These are phyloP conservation scores for Megalopta genalis DNA, from an alignment of 1,140 invertebrate species.

Conservation along the genomic window DNA sequence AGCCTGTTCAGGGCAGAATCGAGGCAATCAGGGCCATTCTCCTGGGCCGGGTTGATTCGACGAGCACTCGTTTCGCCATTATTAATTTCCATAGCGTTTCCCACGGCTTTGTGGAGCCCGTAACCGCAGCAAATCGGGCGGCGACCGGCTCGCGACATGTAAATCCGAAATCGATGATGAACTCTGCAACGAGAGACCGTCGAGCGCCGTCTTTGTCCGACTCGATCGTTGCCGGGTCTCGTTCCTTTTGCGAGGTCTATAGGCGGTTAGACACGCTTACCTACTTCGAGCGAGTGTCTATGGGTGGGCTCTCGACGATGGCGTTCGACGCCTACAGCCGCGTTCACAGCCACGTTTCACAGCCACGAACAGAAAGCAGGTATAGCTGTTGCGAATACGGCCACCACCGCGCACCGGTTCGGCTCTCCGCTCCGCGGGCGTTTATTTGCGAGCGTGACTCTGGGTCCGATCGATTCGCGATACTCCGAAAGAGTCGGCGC, in stretches of 20 bases:
- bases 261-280: slow-evolving; percentile 65
- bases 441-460: slow-evolving; percentile 62
- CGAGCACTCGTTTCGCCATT: slow-evolving; percentile 25
- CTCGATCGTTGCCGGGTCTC: too few relatives aligned
- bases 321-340: slow-evolving; percentile 49
- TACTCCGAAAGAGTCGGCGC: slow-evolving; percentile 50
- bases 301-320: slow-evolving; percentile 55
- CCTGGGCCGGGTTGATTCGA: slow-evolving; percentile 13
- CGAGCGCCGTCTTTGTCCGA: background rate
- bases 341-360: background rate
- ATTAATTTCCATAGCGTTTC: slow-evolving; percentile 40
- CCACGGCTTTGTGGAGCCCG: slow-evolving; percentile 29
- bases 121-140: slow-evolving; percentile 44
- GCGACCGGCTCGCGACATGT: slow-evolving; percentile 45
- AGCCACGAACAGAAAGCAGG: background rate
- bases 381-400: slow-evolving; percentile 10
- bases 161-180: slow-evolving; percentile 53
- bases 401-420: background rate
- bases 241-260: slow-evolving; percentile 43
- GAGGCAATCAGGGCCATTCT: slow-evolving; percentile 48
- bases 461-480: slow-evolving; percentile 69
- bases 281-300: slow-evolving; percentile 58
- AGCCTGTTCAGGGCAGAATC: slow-evolving; percentile 20
- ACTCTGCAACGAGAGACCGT: slow-evolving; percentile 5
- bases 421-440: slow-evolving; percentile 39